phyloP scores from a whole-genome alignment of 2,797 vertebrate genomes.

The Lagorchestes hirsutus region DNA sequence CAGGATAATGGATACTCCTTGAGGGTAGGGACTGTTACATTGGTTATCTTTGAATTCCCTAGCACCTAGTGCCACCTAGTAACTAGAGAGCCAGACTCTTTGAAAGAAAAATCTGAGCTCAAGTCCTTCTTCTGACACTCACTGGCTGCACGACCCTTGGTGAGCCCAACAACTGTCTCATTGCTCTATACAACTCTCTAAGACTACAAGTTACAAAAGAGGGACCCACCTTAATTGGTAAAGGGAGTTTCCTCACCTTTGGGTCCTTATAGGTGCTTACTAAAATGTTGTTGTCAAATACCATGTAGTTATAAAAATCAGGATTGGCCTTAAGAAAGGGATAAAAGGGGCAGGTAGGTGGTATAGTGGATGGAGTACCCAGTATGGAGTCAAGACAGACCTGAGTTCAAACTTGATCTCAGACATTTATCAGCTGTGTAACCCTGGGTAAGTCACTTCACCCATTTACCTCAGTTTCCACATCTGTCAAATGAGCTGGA shows the following conservation, averaged over 20 bases:
- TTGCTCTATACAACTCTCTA: neutral
- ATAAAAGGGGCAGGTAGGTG: neutral
- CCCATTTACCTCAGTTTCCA: neutral
- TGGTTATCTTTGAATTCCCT: neutral
- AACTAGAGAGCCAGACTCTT: neutral
- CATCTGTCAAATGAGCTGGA: neutral
- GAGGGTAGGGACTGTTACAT: neutral
- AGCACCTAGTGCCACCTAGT: neutral
- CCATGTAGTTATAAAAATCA: neutral
- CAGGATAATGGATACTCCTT: neutral
- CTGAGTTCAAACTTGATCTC: too few species aligned
- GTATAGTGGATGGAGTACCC: too few species aligned
- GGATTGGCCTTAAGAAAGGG: neutral
- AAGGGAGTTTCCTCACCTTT: neutral
- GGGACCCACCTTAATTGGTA: neutral
- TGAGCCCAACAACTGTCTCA: neutral
- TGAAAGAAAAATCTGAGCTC: neutral
- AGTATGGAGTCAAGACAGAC: neutral
- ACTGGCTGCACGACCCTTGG: neutral
- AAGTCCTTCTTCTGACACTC: neutral
- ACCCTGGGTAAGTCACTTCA: neutral
- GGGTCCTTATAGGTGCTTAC: neutral
- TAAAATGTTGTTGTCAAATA: neutral
- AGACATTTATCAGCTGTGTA: neutral
- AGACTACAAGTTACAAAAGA: neutral